Evolutionary conservation across 2,797 vertebrate genomes (phyloP).

Genomic region (Danio kyathit): DNA sequence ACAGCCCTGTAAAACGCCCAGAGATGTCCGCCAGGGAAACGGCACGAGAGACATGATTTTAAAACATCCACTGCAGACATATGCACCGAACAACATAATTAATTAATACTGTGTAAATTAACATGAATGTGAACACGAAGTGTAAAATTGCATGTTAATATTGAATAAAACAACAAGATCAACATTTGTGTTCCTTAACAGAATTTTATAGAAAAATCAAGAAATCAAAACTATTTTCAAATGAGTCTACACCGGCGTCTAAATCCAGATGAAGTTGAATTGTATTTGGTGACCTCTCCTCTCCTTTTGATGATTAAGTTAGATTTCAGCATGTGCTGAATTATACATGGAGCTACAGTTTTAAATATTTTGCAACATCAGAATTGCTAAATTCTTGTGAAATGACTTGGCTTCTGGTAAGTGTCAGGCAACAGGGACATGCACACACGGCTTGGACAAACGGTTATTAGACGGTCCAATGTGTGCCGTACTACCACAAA

Average conservation of each 20-base stretch:
- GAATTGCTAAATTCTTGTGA: slow-evolving; percentile 26
- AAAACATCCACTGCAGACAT: background rate
- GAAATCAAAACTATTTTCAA: background rate
- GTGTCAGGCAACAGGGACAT: slow-evolving; percentile 8
- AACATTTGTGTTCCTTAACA: background rate
- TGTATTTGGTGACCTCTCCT: slow-evolving; percentile 19
- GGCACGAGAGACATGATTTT: background rate
- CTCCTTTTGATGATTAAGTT: background rate
- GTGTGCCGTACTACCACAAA: background rate
- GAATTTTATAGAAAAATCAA: background rate
- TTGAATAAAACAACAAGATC: background rate
- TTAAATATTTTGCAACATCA: slow-evolving; percentile 12
- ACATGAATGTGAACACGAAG: background rate
- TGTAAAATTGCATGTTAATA: background rate
- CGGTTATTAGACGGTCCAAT: background rate
- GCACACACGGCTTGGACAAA: background rate
- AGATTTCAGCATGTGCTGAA: background rate
- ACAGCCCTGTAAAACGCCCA: background rate
- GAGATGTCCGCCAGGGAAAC: background rate
- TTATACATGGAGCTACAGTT: background rate
- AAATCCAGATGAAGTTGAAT: background rate
- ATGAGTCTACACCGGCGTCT: background rate
- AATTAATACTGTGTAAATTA: background rate
- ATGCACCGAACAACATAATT: background rate
- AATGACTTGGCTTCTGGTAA: slow-evolving; percentile 19